Evolutionary conservation across 2,888 invertebrate species (phyloP), one percentile per base, ranked within the genome.

Genomic region (Morpho helenor): DNA sequence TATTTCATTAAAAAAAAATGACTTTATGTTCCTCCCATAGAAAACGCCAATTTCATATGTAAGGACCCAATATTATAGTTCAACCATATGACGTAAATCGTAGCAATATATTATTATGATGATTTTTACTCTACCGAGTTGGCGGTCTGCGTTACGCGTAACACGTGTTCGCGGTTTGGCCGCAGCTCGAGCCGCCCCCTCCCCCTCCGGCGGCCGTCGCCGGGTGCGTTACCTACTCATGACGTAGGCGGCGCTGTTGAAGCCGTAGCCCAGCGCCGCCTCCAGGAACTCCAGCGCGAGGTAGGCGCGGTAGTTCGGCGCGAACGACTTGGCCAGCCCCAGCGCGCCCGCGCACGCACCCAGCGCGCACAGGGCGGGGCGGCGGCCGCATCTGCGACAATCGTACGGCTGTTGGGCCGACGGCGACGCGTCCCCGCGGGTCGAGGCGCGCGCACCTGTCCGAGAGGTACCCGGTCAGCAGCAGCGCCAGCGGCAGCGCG

Each of bases 401-500:
- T 16, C 16, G 16, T 16, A 16, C 16, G 2, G 16, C 16, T 16
- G 16, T 1, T 16, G 1, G 16, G 16, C 16, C 16, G 16, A 16
- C 16, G 16, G 16, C 16, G 52, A 8, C 44, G 10, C 44, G 31
- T 16, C 16, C 16, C 16, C 16, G 16, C 16, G 16, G 16, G 16
- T 2, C 16, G 16, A 16, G 16, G 16, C 10, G 4, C 16, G 10
- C 77, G 74, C 44, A 88, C 88, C 74, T 92, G 78, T 96, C 96
- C 2, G 95, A 95, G 49, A 94, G 72, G 67, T 92, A 92, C 49
- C 96, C 96, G 3, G 94, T 92, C 62, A 95, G 87, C 5, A 94
- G 86, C 60, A 95, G 90, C 8, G 95, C 94, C 63, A 95, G 76
- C 58, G 95, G 94, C 73, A 95, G 93, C 47, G 95, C 95, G 48